phyloP scores from a whole-genome alignment of 2,888 invertebrate species.

The Corythucha ciliata region DNA sequence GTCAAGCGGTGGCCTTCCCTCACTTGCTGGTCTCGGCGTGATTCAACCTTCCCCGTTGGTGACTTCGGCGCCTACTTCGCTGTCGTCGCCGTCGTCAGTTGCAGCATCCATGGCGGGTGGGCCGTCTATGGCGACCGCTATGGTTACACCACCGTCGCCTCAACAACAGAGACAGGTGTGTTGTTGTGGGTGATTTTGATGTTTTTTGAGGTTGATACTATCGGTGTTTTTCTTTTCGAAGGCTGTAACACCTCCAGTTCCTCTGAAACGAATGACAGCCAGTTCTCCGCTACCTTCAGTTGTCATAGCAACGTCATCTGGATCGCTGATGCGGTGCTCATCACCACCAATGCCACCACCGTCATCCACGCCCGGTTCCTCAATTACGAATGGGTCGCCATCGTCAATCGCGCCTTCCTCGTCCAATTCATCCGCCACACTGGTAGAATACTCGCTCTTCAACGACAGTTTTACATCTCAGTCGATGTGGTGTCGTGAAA shows the following conservation, averaged over 20 bases:
- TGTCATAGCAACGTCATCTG: too few species aligned
- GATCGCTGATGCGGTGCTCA: too few species aligned
- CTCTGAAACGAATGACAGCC: constrained; percentile 38
- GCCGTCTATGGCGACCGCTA: neutral
- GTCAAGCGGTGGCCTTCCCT: constrained; percentile 35
- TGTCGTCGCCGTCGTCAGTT: constrained; percentile 30
- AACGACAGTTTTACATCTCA: constrained; percentile 62
- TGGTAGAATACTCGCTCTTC: constrained; percentile 79
- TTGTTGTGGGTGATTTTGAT: neutral
- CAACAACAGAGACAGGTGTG: neutral
- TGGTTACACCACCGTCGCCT: constrained; percentile 3
- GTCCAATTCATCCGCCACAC: constrained; percentile 34
- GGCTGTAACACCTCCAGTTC: constrained; percentile 24
- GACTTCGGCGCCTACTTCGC: constrained; percentile 33
- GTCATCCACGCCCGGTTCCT: constrained; percentile 16
- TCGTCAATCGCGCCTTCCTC: constrained; percentile 34
- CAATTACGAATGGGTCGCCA: constrained; percentile 2
- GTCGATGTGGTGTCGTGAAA: constrained; percentile 50
- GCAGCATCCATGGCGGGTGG: neutral
- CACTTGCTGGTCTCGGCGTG: constrained; percentile 36
- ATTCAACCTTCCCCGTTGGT: constrained; percentile 35
- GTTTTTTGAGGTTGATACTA: too few species aligned
- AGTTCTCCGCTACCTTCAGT: constrained; percentile 38
- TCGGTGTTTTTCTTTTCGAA: constrained; percentile 31
- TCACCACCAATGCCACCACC: constrained; percentile 26